Base-by-base conservation (phyloP, 1,140 invertebrate genomes). In the Papilio aristodemus region DNA sequence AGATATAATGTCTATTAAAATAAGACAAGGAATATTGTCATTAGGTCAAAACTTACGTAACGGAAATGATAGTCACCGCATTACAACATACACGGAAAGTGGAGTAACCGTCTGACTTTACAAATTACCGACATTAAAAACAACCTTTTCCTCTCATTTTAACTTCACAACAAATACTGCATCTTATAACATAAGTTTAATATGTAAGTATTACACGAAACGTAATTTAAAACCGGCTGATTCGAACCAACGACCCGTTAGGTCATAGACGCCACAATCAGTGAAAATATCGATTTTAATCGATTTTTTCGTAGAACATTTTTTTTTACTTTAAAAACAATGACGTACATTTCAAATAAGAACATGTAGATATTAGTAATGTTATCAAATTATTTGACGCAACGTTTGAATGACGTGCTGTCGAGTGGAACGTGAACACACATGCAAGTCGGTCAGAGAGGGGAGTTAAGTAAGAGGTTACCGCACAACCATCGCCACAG, bases 381-480 rank as follows among this genome's bases (percentile, higher is more conserved):
- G 27, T 59, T 73, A 75, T 60, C 11, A 46, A 58, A 74, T 77
- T 68, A 69, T 69, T 68, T 75, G 75, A 80, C 77, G 78, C 83
- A 83, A 84, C 76, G 4, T 64, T 17, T 8, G 63, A 67, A 69
- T 69, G 74, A 73, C 71, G 64, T 60, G 66, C 37, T 38, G 13
- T 67, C 10, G 38, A 22, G 11, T 59, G 41, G 37, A 46, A 66
- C 60, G 37, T 64, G 57, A 67, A 39, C 60, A 57, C 19, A 67
- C 59, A 64, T 71, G 71, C 71, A 69, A 72, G 67, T 72, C 67
- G 41, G 64, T 78, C 66, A 84, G 83, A 58, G 84, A 80, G 85
- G 80, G 67, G 73, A 72, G 83, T 90, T 90, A 85, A 88, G 86
- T 89, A 90, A 90, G 86, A 81, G 77, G 83, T 90, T 90, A 89